phyloP scores from a whole-genome alignment of 2,797 vertebrate species.

The Nannoperca obscura region DNA sequence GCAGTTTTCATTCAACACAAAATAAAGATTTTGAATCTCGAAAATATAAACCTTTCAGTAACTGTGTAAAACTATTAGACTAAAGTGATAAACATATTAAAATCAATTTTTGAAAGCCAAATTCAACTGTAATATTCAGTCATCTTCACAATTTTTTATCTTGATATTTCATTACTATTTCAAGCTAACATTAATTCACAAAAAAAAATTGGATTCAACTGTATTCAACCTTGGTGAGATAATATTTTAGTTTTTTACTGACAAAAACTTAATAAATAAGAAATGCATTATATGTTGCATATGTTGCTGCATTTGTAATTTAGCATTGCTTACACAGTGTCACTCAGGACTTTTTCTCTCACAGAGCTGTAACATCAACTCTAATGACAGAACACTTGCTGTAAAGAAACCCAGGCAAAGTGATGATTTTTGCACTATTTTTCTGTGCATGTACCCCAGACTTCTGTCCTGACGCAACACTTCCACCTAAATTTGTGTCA shows the following conservation, averaged over 20 bases:
- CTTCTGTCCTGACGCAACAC: slow-evolving; percentile 10
- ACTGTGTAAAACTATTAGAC: no score
- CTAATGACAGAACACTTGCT: slow-evolving; percentile 1
- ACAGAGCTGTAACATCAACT: not conserved
- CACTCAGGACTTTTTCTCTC: slow-evolving; percentile 2
- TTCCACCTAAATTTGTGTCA: slow-evolving; percentile 38
- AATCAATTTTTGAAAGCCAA: no score
- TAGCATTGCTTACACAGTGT: not conserved
- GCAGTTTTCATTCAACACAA: no score
- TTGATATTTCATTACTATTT: no score
- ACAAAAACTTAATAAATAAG: not conserved
- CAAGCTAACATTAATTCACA: no score
- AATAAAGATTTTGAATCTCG: not conserved
- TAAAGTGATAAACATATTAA: not conserved
- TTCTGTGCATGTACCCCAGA: not conserved
- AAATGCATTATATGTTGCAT: not conserved
- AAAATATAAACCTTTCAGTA: no score
- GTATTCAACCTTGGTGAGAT: no score
- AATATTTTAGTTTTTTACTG: not conserved
- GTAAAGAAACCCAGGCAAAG: not conserved
- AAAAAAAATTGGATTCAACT: no score
- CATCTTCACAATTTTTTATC: not conserved
- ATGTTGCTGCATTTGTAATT: not conserved
- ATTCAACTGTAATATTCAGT: no score
- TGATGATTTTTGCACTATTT: slow-evolving; percentile 32